Base-by-base conservation (phyloP, 2,113 vertebrate species). In the Poeciliopsis turrubarensis region DNA sequence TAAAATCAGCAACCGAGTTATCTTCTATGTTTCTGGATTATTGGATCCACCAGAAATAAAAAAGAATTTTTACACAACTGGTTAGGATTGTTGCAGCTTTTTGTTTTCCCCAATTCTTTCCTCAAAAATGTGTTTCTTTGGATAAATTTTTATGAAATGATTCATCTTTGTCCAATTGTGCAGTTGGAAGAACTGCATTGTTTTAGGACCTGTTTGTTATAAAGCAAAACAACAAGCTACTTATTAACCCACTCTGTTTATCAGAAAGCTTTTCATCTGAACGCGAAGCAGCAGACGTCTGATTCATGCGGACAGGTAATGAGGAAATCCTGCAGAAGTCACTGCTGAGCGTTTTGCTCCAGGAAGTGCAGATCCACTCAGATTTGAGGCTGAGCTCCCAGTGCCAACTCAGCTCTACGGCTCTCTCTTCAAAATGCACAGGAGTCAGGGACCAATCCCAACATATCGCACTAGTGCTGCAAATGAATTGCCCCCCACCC, bases 401-500 rank as follows among this genome's bases (percentile, higher is more conserved):
- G 84, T 37, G 69, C 65, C 75, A 75, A 73, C 80, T 77, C 30
- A 67, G 26, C 60, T 72, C 68, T 51, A 72, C 13, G 72, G 81
- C 63, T 82, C 82, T 70, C 10, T 70, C 25, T 85, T 93, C 82
- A 87, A 85, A 84, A 77, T 34, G 57, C 66, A 73, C 72, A 44
- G 72, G 84, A 78, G 0, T 87, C 86, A 88, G 86, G 78, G 89
- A 86, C 90, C 91, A 83, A 92, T 91, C 89, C 84, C 65, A 79
- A 86, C 87, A 70, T 73, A 91, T 90, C 77, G 44, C 87, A 87
- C 86, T 86, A 67, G 74, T 66, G 57, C 87, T 81, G 90, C 89
- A 92, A 93, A 93, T 93, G 86, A 93, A 93, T 94, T 80, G 92
- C 85, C 37, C 66, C 39, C 39, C 32, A 8, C 32, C 32, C 32